These are phyloP conservation scores for Megalops atlanticus DNA, from an alignment of 2,113 vertebrate genomes.

Conservation along the genomic window DNA sequence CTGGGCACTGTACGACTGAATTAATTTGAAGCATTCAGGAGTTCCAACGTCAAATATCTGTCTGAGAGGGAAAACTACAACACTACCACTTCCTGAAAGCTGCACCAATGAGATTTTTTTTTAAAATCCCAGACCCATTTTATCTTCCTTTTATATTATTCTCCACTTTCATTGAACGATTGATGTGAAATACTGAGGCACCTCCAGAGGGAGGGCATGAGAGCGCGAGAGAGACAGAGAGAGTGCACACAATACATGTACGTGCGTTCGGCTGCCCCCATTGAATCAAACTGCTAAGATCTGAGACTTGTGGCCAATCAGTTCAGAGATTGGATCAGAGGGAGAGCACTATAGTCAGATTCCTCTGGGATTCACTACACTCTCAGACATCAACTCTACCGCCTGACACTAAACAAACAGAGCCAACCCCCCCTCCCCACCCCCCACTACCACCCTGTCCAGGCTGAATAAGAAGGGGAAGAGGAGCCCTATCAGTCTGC, in stretches of 20 bases:
- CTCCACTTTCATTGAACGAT: not conserved
- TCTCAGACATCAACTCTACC: not conserved
- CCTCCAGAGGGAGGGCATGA: not conserved
- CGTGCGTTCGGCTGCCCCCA: not conserved
- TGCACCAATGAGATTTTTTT: not conserved
- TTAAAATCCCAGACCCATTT: slow-evolving; percentile 14
- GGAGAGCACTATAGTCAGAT: not conserved
- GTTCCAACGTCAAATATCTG: slow-evolving; percentile 44
- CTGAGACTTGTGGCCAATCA: not conserved
- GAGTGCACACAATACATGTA: no score
- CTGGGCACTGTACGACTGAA: slow-evolving; percentile 59
- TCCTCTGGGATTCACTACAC: not conserved
- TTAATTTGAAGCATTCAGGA: slow-evolving; percentile 69
- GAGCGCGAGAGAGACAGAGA: not conserved
- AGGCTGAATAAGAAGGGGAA: no score
- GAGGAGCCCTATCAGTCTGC: not conserved
- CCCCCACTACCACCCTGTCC: no score
- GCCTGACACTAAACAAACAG: not conserved
- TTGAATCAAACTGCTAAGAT: not conserved
- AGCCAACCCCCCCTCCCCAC: no score
- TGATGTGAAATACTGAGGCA: not conserved
- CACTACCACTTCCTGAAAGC: not conserved
- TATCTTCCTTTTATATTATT: slow-evolving; percentile 1
- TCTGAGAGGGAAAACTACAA: slow-evolving; percentile 12
- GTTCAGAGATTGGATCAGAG: not conserved